Percentiles rank a stretch among this genome's conserved stretches.
Conservation (phyloP, 2,113 vertebrate genomes). For the Elgaria multicarinata region DNA sequence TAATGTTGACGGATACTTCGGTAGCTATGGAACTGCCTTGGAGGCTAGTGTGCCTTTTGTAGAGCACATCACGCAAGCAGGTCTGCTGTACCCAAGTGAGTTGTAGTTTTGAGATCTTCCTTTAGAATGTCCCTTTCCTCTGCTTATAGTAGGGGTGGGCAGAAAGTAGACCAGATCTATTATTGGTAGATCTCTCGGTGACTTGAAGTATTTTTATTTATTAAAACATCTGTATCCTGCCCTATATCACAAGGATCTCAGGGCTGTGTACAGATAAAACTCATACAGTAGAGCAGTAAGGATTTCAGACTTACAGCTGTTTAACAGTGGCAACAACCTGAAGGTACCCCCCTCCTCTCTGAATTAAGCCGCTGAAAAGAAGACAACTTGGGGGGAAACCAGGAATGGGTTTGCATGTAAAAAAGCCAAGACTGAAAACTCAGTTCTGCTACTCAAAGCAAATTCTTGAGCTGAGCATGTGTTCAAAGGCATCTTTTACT, state of each 20-base stretch:
- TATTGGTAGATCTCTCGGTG: background rate
- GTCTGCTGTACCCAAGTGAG: background rate
- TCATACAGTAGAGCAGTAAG: background rate
- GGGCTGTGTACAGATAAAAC: no score
- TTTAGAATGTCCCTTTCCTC: background rate
- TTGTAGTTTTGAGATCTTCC: background rate
- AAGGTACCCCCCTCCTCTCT: background rate
- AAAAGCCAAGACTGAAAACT: background rate
- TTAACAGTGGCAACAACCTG: background rate
- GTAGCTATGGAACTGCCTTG: rapidly evolving
- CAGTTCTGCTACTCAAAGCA: background rate
- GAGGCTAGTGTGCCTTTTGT: background rate
- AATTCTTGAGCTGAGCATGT: background rate
- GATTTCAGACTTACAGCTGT: background rate
- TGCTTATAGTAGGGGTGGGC: background rate
- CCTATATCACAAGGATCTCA: no score
- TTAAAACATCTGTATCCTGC: no score
- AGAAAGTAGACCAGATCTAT: background rate
- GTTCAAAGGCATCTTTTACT: background rate
- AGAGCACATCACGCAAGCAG: background rate
- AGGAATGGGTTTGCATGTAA: background rate
- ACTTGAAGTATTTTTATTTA: no score
- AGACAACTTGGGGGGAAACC: background rate
- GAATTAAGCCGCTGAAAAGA: background rate
- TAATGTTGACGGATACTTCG: slow-evolving; percentile 27